A percentile compares a stretch with the other conserved stretches of the same genome.
These are phyloP conservation scores for Kryptolebias marmoratus DNA, from an alignment of 2,113 vertebrate species.

Conservation along the genomic window DNA sequence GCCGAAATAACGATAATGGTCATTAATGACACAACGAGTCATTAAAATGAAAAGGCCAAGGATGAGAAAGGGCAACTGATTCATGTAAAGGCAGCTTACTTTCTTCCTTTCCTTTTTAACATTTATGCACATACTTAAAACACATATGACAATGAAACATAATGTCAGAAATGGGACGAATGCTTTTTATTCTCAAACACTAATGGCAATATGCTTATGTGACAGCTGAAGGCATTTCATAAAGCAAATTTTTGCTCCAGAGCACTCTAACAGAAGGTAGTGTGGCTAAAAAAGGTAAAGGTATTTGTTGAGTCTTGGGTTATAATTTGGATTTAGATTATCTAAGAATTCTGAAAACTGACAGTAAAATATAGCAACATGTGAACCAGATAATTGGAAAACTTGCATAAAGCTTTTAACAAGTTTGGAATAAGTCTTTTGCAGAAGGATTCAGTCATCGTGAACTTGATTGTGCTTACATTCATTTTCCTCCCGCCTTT, in stretches of 20 bases:
- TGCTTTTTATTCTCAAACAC: slow-evolving; percentile 22
- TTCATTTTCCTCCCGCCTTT: too few relatives aligned
- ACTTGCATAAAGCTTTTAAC: too few relatives aligned
- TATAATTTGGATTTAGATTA: too few relatives aligned
- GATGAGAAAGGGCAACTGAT: slow-evolving; percentile 13
- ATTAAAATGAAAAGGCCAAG: slow-evolving; percentile 11
- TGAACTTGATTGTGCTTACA: too few relatives aligned
- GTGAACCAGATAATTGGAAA: too few relatives aligned
- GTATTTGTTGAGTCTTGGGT: neutral
- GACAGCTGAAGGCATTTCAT: slow-evolving; percentile 6
- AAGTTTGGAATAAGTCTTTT: too few relatives aligned
- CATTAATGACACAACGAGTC: slow-evolving; percentile 10
- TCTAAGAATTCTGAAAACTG: too few relatives aligned
- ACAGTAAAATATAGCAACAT: too few relatives aligned
- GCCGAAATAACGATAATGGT: slow-evolving; percentile 12
- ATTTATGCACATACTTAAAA: slow-evolving; percentile 40
- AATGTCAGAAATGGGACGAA: slow-evolving; percentile 22
- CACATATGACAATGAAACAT: slow-evolving; percentile 36
- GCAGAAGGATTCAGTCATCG: too few relatives aligned
- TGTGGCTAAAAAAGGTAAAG: neutral
- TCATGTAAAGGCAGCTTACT: slow-evolving; percentile 48
- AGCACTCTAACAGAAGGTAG: neutral
- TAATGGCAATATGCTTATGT: slow-evolving; percentile 22
- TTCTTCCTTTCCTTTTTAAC: slow-evolving; percentile 46
- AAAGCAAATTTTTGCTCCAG: slow-evolving; percentile 18